phyloP scores from a whole-genome alignment of 1,140 invertebrate species.

The Popillia japonica region DNA sequence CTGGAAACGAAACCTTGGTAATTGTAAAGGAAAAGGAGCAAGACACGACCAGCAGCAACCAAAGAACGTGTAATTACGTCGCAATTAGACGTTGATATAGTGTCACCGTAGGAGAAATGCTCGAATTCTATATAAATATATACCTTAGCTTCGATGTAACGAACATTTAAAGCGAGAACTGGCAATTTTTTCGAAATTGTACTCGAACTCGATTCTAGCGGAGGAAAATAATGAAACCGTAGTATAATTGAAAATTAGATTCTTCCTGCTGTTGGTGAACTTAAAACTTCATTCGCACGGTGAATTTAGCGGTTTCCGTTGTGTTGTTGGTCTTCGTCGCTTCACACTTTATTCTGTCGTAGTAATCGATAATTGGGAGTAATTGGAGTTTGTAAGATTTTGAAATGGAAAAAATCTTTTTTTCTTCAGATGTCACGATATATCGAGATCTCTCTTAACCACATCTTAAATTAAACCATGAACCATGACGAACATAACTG shows the following conservation, averaged over 20 bases:
- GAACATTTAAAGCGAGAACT: background rate
- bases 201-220: background rate
- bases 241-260: constrained; percentile 1
- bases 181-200: background rate
- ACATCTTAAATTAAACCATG: no score
- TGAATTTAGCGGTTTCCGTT: background rate
- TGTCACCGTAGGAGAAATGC: background rate
- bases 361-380: background rate
- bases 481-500: no score
- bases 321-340: background rate
- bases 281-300: background rate
- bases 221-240: constrained; percentile 1
- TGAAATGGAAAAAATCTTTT: no score
- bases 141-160: background rate
- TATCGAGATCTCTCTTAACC: no score
- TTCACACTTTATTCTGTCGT: background rate
- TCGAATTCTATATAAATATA: background rate
- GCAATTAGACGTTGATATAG: constrained; percentile 9
- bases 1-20: background rate
- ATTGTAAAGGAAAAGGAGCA: background rate
- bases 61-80: background rate
- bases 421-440: no score
- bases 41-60: background rate
- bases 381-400: no score
- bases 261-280: background rate